Evolutionary conservation across 2,113 vertebrate genomes (phyloP), one percentile per base, ranked within the genome.

Genomic region (Channa maculata): DNA sequence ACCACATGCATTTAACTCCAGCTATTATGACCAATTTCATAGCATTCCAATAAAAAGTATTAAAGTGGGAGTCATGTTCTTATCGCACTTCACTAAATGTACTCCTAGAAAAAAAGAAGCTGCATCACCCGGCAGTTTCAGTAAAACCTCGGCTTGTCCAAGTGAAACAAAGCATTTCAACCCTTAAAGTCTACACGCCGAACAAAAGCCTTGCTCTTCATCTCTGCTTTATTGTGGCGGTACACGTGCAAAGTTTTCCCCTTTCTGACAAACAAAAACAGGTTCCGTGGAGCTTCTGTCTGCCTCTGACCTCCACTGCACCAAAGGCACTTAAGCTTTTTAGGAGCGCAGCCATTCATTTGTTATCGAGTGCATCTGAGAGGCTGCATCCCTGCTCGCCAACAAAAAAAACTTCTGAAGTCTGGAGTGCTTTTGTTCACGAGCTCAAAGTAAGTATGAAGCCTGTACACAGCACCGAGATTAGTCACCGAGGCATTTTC

Each of bases 281-380:
- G 52, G 58, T 55, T 81, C 14, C 34, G 38, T 50, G 65, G 39
- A 46, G 15, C 71, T 53, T 37, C 38, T 62, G 62, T 49, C 41
- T 58, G 51, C 5, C 5, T 41, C 75, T 14, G 60, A 59, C 75
- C 51, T 33, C 75, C 45, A 36, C 49, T 6, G 70, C 65, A 62
- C 81, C 71, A 60, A 44, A 80, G 68, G 73, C 77, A 73, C 73
- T 80, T 44, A 60, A 77, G 73, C 59, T 9, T 69, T 77, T 80
- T 51, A 55, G 64, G 33, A 65, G 69, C 3, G 9, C 52, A 24
- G 63, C 41, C 48, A 60, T 77, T 80, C 77, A 60, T 77, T 80
- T 57, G 73, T 69, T 73, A 77, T 65, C 44, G 14, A 57, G 77
- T 54, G 62, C 62, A 43, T 72, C 55, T 3, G 63, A 49, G 58